Evolutionary conservation across 2,113 vertebrate genomes (phyloP), one percentile per base, ranked within the genome.

Genomic region (Canis aureus): DNA sequence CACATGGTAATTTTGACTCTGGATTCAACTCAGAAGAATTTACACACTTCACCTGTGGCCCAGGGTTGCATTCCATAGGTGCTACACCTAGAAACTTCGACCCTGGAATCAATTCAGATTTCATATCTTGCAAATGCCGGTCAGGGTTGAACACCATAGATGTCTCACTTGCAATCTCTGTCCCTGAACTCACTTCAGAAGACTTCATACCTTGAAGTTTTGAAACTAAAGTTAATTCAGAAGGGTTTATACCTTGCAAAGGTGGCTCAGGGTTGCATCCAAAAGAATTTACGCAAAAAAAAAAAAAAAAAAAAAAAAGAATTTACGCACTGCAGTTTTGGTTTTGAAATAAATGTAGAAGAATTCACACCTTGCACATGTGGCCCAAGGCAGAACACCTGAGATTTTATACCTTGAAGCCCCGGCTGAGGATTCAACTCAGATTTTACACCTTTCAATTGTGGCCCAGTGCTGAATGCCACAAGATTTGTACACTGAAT

Each of bases 321-420:
- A 79, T 95, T 81, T 64, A 51, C 25, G 87, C 67, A 57, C 23
- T 95, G 86, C 71, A 38, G 35, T 64, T 64, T 43, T 79, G 62
- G 35, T 17, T 35, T 78, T 91, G 59, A 79, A 93, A 67, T 83
- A 10, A 55, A 80, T 74, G 51, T 38, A 67, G 94, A 94, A 89
- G 43, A 84, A 55, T 94, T 95, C 15, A 76, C 11, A 94, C 11
- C 53, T 86, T 97, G 92, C 16, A 73, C 81, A 90, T 86, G 22
- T 89, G 76, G 25, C 51, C 57, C 88, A 64, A 49, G 2, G 15
- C 23, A 78, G 15, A 38, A 81, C 32, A 64, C 49, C 11, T 80
- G 76, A 91, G 85, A 76, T 51, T 95, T 71, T 89, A 84, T 32
- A 89, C 53, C 19, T 55, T 89, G 96, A 91, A 38, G n/a, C 3